A percentile compares a stretch with the other conserved stretches of the same genome.
These are phyloP conservation scores for Ptiloglossa arizonensis DNA, from an alignment of 1,140 invertebrate genomes.

Conservation along the genomic window DNA sequence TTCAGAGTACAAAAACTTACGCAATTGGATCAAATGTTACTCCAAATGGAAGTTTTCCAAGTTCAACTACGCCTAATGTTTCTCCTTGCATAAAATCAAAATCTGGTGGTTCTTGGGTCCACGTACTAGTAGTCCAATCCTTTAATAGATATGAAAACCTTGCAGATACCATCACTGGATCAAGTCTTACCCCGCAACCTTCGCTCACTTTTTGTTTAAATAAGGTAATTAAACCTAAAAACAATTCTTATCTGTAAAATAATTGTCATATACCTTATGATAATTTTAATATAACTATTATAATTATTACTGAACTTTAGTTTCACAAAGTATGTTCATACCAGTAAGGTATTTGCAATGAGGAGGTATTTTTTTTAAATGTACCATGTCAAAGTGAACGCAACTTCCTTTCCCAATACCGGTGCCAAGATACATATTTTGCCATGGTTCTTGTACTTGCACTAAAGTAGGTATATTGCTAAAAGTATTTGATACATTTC, in stretches of 20 bases:
- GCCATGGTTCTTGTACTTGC: constrained; percentile 91
- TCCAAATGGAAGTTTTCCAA: constrained; percentile 91
- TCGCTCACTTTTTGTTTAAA: constrained; percentile 91
- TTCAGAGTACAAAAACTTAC: constrained; percentile 72
- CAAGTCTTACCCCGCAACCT: constrained; percentile 80
- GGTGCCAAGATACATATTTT: constrained; percentile 91
- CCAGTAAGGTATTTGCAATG: constrained; percentile 92
- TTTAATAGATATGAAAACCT: constrained; percentile 91
- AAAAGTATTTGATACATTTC: constrained; percentile 62
- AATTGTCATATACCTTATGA: background rate
- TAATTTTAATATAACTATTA: background rate
- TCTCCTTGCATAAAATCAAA: constrained; percentile 87
- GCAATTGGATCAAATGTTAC: constrained; percentile 90
- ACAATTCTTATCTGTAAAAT: constrained; percentile 37
- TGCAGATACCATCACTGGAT: constrained; percentile 89
- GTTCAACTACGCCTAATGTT: constrained; percentile 81
- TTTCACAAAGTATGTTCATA: constrained; percentile 56
- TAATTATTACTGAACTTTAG: background rate
- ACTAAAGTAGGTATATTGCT: constrained; percentile 93
- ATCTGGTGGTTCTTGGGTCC: constrained; percentile 88
- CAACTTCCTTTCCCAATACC: constrained; percentile 88
- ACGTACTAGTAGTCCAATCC: constrained; percentile 86
- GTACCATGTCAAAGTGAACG: constrained; percentile 93
- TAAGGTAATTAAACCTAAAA: constrained; percentile 86
- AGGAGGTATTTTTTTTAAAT: constrained; percentile 90